These are phyloP conservation scores for Cactoblastis cactorum DNA, from an alignment of 2,888 invertebrate genomes.

Conservation along the genomic window DNA sequence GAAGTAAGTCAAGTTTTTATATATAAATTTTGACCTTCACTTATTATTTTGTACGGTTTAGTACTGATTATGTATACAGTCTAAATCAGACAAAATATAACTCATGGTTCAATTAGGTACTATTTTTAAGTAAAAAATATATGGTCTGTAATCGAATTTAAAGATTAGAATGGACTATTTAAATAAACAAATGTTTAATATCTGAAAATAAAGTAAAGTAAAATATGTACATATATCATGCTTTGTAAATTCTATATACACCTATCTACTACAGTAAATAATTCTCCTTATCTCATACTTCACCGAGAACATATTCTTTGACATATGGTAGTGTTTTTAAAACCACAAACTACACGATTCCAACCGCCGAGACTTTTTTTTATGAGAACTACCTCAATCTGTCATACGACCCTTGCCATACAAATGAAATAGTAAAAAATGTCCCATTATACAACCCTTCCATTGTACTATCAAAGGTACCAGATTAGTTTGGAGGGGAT, in stretches of 20 bases:
- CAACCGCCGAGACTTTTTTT: slow-evolving; percentile 36
- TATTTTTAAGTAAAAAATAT: no score
- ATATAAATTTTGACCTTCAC: background rate
- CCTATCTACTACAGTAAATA: background rate
- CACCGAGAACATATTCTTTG: background rate
- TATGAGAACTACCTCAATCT: slow-evolving; percentile 51
- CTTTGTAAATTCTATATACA: background rate
- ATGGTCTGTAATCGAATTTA: no score
- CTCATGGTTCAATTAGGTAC: no score
- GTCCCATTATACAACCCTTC: slow-evolving; percentile 69
- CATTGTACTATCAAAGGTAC: slow-evolving; percentile 48
- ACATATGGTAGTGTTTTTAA: background rate
- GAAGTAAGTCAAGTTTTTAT: slow-evolving; percentile 30
- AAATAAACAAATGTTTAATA: no score
- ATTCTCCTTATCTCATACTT: background rate
- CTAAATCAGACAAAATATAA: no score
- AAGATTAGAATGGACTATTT: no score
- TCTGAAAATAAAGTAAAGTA: no score
- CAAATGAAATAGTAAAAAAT: slow-evolving; percentile 61
- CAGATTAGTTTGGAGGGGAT: slow-evolving; percentile 72
- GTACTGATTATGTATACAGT: background rate
- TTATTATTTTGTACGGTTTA: no score
- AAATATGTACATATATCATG: no score
- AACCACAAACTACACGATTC: slow-evolving; percentile 17
- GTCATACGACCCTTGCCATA: slow-evolving; percentile 59